These are phyloP conservation scores for Crocallis elinguaria DNA, from an alignment of 2,888 invertebrate species.

Conservation along the genomic window DNA sequence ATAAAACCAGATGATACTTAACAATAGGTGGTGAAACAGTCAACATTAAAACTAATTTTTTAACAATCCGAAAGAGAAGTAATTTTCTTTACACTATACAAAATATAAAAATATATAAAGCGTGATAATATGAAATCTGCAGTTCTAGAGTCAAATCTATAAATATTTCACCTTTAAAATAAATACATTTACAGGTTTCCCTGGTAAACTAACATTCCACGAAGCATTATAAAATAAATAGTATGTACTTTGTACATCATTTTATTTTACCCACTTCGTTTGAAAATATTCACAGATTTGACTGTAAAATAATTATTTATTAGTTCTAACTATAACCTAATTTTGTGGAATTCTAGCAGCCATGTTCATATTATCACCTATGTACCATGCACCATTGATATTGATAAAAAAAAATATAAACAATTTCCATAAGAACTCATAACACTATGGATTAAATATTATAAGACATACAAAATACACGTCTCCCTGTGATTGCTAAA, in stretches of 20 bases:
- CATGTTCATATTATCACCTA: not conserved
- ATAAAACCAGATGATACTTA: not conserved
- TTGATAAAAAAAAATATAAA: not conserved
- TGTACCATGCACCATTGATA: conserved; percentile 7
- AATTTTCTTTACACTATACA: not conserved
- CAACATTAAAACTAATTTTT: not conserved
- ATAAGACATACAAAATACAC: not conserved
- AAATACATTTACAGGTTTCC: too few species aligned
- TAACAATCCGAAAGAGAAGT: not conserved
- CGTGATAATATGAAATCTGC: not conserved
- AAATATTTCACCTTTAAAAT: not conserved
- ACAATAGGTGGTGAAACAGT: not conserved
- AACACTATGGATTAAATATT: not conserved
- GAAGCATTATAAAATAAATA: too few species aligned
- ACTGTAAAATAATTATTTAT: not conserved
- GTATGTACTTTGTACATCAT: too few species aligned
- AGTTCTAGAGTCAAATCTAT: not conserved
- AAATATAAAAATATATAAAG: not conserved
- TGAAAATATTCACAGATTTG: not conserved
- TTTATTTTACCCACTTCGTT: too few species aligned
- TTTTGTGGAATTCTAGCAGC: not conserved
- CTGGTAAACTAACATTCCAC: not conserved
- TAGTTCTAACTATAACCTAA: not conserved
- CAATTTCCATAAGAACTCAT: not conserved
- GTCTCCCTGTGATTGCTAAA: not conserved